Evolutionary conservation across 2,797 vertebrate species (phyloP), one percentile per base, ranked within the genome.

Genomic region (Sparus aurata): DNA sequence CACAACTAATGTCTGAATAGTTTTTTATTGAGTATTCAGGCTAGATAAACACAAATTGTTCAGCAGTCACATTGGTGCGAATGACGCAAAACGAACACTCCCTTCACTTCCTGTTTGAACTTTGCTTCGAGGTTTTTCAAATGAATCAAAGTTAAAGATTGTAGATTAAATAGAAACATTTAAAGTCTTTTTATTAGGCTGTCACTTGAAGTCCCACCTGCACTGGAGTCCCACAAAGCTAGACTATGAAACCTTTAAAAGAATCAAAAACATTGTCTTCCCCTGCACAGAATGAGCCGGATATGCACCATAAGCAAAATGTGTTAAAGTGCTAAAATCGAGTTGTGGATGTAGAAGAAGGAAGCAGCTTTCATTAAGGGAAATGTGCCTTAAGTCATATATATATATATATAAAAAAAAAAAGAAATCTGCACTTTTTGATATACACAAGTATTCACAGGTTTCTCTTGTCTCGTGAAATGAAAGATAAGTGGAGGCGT

Each of bases 251-350:
- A 45, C 12, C 3, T 16, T 45, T 45, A 38, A 38, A 38, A 38
- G 3, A 45, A 45, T 45, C 45, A 45, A 45, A 16, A 45, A 15
- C 38, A 38, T 10, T 10, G 38, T 18, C 9, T 63, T 57, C 7
- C 12, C 59, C 25, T 22, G 15, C 38, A 53, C 2, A 41, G 20
- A 68, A 20, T 23, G n/a, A 25, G 34, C 1, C 2, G 55, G 12
- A 64, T 55, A 22, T 57, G 41, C 46, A 60, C 13, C 2, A 43
- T 27, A 77, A 60, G 52, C 20, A 57, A 82, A 53, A 74, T 22
- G 20, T 41, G 20, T 64, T 66, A 43, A 67, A 22, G 20, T 70
- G 7, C 41, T 23, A 77, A 66, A 62, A 62, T 22, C 8, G 3
- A 76, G 55, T 8, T 2, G 2, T 6, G 20, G 18, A 38, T 54